These are phyloP conservation scores for Papilio protenor DNA, from an alignment of 2,888 invertebrate species.

Conservation along the genomic window DNA sequence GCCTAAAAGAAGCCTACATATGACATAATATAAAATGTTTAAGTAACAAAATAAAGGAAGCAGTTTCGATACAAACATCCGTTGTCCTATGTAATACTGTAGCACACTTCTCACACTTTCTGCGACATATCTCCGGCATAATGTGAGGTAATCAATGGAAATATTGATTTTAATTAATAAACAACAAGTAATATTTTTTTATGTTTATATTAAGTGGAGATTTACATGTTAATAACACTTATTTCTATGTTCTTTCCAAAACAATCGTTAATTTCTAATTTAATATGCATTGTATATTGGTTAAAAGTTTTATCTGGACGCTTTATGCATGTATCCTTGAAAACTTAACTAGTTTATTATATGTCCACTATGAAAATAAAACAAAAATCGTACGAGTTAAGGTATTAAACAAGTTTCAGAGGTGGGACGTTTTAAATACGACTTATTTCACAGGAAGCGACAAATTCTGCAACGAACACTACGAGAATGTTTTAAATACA, in stretches of 20 bases:
- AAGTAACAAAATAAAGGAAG: constrained; percentile 19
- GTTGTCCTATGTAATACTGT: neutral
- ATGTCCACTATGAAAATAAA: neutral
- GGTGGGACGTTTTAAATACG: neutral
- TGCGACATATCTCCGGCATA: neutral
- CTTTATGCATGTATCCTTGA: too few relatives aligned
- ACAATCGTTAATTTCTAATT: too few relatives aligned
- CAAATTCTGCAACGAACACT: neutral
- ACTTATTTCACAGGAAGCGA: neutral
- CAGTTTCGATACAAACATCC: constrained; percentile 19
- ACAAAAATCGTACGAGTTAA: neutral
- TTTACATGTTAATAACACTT: too few relatives aligned
- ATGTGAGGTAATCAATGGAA: neutral
- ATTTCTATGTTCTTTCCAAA: too few relatives aligned
- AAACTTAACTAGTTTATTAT: too few relatives aligned
- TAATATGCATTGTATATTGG: too few relatives aligned
- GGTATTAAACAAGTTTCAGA: neutral
- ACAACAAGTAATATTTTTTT: neutral
- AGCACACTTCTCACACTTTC: constrained; percentile 2
- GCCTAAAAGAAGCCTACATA: neutral
- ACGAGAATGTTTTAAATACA: constrained; percentile 1
- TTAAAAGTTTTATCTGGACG: too few relatives aligned
- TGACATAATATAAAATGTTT: constrained; percentile 1
- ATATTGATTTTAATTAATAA: neutral
- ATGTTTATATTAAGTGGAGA: neutral